Conservation (phyloP, 1,140 invertebrate species). For the Hetaerina americana region DNA sequence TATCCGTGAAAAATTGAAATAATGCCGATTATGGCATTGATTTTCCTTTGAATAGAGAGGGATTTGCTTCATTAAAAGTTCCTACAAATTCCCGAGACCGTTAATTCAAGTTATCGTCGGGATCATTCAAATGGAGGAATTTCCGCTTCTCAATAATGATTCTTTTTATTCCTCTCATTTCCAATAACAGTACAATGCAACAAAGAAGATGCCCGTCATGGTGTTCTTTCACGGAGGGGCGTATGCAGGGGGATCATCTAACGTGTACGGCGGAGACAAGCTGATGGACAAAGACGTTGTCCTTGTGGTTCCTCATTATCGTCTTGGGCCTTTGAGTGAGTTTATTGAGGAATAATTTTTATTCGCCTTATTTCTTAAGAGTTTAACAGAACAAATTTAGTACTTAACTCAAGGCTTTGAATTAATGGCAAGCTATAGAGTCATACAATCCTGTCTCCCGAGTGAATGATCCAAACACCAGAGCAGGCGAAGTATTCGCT, state of each 20-base stretch:
- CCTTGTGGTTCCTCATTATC: slow-evolving; percentile 25
- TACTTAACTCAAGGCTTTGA: neutral
- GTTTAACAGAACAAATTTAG: neutral
- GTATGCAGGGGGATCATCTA: neutral
- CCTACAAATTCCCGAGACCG: neutral
- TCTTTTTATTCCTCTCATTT: neutral
- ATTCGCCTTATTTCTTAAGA: neutral
- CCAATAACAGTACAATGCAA: slow-evolving; percentile 9
- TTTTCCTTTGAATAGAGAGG: too few relatives aligned
- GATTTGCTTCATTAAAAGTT: too few relatives aligned
- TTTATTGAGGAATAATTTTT: neutral
- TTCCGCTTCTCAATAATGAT: neutral
- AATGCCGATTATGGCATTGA: too few relatives aligned
- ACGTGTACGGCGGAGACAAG: slow-evolving; percentile 13
- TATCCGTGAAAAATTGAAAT: too few relatives aligned
- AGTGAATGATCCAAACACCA: neutral
- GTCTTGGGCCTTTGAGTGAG: slow-evolving; percentile 27
- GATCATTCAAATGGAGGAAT: neutral
- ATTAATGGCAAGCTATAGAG: neutral
- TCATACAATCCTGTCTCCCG: neutral
- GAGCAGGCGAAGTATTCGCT: neutral
- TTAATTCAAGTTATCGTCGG: neutral
- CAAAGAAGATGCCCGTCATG: slow-evolving; percentile 11
- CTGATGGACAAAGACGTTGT: slow-evolving; percentile 25
- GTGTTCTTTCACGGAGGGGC: slow-evolving; percentile 14